Percentiles rank a stretch among this genome's conserved stretches.
Conservation (phyloP, 1,140 invertebrate species). For the Watersipora subatra region DNA sequence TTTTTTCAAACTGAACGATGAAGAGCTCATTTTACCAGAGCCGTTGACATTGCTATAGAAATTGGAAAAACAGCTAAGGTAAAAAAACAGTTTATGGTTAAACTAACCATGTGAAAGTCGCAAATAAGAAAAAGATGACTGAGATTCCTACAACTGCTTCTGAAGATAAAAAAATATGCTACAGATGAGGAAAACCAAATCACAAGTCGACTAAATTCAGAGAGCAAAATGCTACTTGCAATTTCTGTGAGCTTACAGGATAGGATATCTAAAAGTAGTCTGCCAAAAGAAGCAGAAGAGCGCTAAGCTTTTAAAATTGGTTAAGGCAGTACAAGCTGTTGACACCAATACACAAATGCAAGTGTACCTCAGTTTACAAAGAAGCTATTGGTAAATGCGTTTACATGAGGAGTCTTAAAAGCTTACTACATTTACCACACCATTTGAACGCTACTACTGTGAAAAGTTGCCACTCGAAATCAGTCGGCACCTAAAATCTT, state of each 20-base stretch:
- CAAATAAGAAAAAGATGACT: neutral
- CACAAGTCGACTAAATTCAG: neutral
- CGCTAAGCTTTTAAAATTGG: no score
- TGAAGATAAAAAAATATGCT: neutral
- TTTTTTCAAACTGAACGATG: slow-evolving; percentile 1
- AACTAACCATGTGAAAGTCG: neutral
- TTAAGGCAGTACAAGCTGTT: no score
- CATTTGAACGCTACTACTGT: no score
- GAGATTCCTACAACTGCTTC: neutral
- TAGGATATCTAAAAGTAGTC: neutral
- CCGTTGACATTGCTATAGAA: neutral
- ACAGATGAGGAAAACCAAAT: neutral
- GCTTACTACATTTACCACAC: no score
- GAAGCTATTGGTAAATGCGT: no score
- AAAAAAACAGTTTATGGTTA: neutral
- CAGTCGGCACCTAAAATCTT: no score
- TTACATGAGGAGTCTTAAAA: no score
- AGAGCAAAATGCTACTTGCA: neutral
- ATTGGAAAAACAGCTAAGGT: neutral
- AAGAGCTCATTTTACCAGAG: slow-evolving; percentile 1
- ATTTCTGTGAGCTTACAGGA: neutral
- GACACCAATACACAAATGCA: no score
- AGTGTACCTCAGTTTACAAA: no score
- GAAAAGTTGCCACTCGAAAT: no score
- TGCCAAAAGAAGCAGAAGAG: neutral